Percentiles rank a stretch among this genome's conserved stretches.
These are phyloP conservation scores for Lacerta bilineata DNA, from an alignment of 2,797 vertebrate species.

Conservation along the genomic window DNA sequence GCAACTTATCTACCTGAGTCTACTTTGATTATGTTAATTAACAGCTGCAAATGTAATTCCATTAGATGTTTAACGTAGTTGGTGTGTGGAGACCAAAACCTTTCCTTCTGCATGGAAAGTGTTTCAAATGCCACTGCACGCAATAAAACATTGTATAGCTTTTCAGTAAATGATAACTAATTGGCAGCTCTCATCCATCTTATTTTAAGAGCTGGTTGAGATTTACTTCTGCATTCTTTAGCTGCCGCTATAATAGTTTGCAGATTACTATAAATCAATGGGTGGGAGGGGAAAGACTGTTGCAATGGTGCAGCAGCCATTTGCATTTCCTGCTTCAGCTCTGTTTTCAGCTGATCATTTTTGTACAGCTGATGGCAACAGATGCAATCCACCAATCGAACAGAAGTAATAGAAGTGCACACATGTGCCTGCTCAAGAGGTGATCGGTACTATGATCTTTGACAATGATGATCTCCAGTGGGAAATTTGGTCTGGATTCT, in stretches of 20 bases:
- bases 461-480: background rate
- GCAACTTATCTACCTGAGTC: conserved; percentile 19
- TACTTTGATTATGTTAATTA: conserved; percentile 19
- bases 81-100: background rate
- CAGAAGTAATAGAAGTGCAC: background rate
- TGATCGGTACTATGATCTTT: background rate
- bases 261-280: background rate
- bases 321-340: background rate
- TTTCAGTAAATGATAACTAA: background rate
- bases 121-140: background rate
- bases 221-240: background rate
- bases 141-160: background rate
- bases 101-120: conserved; percentile 14
- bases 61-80: conserved; percentile 2
- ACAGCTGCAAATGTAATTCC: conserved; percentile 32
- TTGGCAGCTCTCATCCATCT: background rate
- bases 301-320: background rate
- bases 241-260: background rate
- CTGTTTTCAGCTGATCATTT: background rate
- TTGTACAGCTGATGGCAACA: background rate
- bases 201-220: background rate
- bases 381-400: background rate
- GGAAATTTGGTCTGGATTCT: background rate
- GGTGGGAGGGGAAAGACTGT: background rate
- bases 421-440: background rate